Base-by-base conservation (phyloP, 2,113 vertebrate genomes). In the Cariama cristata region DNA sequence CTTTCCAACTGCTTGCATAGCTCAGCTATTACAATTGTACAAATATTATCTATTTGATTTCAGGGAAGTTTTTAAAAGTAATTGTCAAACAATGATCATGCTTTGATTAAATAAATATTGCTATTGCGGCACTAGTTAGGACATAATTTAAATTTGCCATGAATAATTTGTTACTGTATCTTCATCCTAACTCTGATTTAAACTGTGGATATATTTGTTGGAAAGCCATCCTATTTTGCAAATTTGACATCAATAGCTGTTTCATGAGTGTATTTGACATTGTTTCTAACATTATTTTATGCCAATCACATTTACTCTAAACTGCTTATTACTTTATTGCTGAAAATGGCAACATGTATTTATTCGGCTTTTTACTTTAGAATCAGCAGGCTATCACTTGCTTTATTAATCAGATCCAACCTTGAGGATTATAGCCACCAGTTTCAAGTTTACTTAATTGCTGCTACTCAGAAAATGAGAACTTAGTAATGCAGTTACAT, bases 281-380 rank as follows among this genome's bases (percentile, higher is more conserved):
- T 96, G 93, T 93, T 97, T 92, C 73, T 84, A 92, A 96, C 60
- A 96, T 96, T 96, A 93, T 96, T 98, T 98, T 98, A 97, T 91
- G 94, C 74, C 97, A 97, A 93, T 97, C 94, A 97, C 82, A 95
- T 96, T 98, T 97, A 93, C 66, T 72, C 76, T 94, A 95, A 97
- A 97, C 86, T 90, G 84, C 91, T 95, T 98, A 98, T 98, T 98
- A 97, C 82, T 97, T 97, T 97, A 98, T 98, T 98, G 95, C 80
- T 88, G 95, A 95, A 97, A 96, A 97, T 87, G 95, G 79, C 94
- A 98, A 93, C 80, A 60, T 95, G 62, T 86, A 97, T 97, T 98
- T 98, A 98, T 96, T 97, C 95, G 96, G 94, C 80, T 96, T 98
- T 97, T 98, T 97, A 95, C 95, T 98, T 98, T 67, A 97, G 93